phyloP scores from a whole-genome alignment of 2,888 invertebrate species.

The Aphodius granarius region DNA sequence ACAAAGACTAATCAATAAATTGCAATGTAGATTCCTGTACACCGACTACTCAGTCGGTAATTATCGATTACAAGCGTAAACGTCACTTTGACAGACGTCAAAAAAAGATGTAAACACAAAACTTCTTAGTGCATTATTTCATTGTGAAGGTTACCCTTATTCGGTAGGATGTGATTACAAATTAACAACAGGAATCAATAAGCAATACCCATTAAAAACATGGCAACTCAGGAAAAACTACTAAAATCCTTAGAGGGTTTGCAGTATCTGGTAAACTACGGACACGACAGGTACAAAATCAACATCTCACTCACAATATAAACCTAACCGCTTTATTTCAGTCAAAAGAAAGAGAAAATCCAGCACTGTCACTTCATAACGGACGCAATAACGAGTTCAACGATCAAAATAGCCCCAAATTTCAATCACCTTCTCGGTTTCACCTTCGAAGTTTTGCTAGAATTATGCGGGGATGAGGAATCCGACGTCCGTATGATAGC shows the following conservation, averaged over 20 bases:
- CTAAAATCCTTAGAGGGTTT: slow-evolving; percentile 50
- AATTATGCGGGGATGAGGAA: slow-evolving; percentile 75
- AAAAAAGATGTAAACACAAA: slow-evolving; percentile 6
- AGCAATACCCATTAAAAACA: slow-evolving; percentile 28
- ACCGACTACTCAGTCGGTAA: background rate
- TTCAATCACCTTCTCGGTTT: slow-evolving; percentile 68
- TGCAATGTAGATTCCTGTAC: no score
- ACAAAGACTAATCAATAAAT: no score
- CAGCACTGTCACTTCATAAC: slow-evolving; percentile 71
- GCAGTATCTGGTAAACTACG: slow-evolving; percentile 39
- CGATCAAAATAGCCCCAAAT: slow-evolving; percentile 62
- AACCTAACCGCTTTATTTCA: slow-evolving; percentile 32
- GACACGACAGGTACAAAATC: slow-evolving; percentile 37
- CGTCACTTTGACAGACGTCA: slow-evolving; percentile 2
- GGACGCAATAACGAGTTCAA: slow-evolving; percentile 69
- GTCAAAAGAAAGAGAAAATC: slow-evolving; percentile 76
- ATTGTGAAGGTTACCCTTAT: background rate
- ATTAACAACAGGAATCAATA: background rate
- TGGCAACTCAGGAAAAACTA: slow-evolving; percentile 54
- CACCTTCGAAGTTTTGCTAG: slow-evolving; percentile 70
- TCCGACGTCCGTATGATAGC: slow-evolving; percentile 78
- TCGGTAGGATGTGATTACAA: background rate
- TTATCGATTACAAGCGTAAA: background rate
- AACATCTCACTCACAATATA: slow-evolving; percentile 18
- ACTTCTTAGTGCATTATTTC: background rate